Evolutionary conservation across 1,140 invertebrate genomes (phyloP), one percentile per base, ranked within the genome.

Genomic region (Tetramorium alpestre): DNA sequence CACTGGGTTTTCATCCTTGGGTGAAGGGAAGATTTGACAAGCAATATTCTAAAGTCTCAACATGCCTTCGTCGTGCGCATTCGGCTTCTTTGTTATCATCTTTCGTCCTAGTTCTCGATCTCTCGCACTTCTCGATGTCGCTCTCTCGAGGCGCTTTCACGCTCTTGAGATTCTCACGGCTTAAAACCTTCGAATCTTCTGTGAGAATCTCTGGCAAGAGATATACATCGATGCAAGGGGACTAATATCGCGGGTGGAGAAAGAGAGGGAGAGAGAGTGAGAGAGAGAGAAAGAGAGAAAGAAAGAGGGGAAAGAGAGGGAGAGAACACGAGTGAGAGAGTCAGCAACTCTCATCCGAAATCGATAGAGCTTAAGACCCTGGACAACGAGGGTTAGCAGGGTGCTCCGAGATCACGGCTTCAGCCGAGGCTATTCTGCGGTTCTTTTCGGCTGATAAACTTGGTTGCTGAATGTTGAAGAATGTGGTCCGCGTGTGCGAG

Each of bases 301-400:
- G 77, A 51, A n/a, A 47, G 25, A 51, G 25, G 5, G 28, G 5
- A 8, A 25, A 18, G n/a, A 44, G 56, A 64, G 58, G 2, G 28
- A 16, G 38, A 18, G 58, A 33, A 28, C 16, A 10, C 8, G 58
- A 28, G 41, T n/a, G 62, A 77, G 58, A 58, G 75, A 81, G 77
- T 44, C 38, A 81, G 72, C 76, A 88, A 85, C 73, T 85, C 87
- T 87, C 89, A 92, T 94, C 91, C 87, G 87, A 94, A 94, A 95
- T 95, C 94, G 94, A 95, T 95, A 89, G 92, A 95, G 94, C 94
- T 93, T 94, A 94, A 94, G 89, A 91, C 91, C 93, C 92, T 91
- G 92, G 90, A 89, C 86, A 88, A 76, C 85, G 80, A 86, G 82
- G 86, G 86, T 76, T 86, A 87, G 33, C 69, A 38, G 47, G 54